Percentiles rank a stretch among this genome's conserved stretches.
phyloP scores from a whole-genome alignment of 1,140 invertebrate genomes.

The Lucilia sericata region DNA sequence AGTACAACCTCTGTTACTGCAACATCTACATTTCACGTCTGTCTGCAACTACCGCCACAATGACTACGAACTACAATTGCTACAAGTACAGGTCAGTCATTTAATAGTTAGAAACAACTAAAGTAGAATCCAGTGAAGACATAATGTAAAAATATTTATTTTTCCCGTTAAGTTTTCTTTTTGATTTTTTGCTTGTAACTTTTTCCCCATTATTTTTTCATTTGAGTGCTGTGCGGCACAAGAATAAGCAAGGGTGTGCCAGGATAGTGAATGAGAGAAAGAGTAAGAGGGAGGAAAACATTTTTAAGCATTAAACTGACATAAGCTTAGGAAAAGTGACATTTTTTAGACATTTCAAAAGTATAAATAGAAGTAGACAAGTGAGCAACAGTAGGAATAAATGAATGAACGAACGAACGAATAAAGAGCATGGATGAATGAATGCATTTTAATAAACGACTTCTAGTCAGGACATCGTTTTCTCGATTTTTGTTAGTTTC shows the following conservation, averaged over 20 bases:
- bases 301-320: slow-evolving; percentile 27
- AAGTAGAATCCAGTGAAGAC: neutral
- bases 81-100: slow-evolving; percentile 15
- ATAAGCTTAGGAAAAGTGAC: slow-evolving; percentile 13
- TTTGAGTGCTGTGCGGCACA: neutral
- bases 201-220: neutral
- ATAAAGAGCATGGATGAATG: neutral
- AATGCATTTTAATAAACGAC: slow-evolving; percentile 10
- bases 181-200: neutral
- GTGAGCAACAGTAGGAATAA: slow-evolving; percentile 26
- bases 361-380: neutral
- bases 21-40: too few species aligned
- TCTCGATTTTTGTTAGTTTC: neutral
- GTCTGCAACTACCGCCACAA: neutral
- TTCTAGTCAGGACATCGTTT: neutral
- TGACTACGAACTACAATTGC: neutral
- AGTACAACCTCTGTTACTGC: neutral
- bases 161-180: neutral
- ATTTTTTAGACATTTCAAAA: neutral
- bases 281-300: neutral
- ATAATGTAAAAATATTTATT: slow-evolving; percentile 28
- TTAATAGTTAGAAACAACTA: neutral
- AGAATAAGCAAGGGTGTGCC: too few species aligned
- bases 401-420: neutral
- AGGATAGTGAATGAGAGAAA: neutral